A percentile compares a stretch with the other conserved stretches of the same genome.
Conservation (phyloP, 2,888 invertebrate genomes). For the Galerucella nymphaeae region DNA sequence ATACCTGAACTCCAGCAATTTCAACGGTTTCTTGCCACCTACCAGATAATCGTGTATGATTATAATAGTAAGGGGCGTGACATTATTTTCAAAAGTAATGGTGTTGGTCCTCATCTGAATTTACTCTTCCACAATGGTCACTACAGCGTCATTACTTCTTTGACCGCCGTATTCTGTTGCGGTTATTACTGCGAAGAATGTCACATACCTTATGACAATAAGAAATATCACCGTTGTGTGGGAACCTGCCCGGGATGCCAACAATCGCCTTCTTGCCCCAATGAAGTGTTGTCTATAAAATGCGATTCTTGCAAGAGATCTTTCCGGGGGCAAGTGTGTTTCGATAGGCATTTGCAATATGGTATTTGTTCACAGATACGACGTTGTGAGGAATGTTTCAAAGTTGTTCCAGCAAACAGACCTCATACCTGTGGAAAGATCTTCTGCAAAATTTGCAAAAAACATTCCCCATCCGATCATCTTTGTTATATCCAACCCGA, state of each 20-base stretch:
- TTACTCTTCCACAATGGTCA: slow-evolving; percentile 34
- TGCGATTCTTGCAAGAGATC: too few species aligned
- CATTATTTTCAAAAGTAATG: slow-evolving; percentile 2
- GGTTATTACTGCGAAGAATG: slow-evolving; percentile 39
- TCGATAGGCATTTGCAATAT: slow-evolving; percentile 7
- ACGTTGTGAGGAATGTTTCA: too few species aligned
- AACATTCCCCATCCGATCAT: slow-evolving; percentile 1
- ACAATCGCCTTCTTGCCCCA: slow-evolving; percentile 8
- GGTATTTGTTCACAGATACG: background rate
- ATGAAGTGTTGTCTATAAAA: background rate
- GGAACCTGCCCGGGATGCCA: slow-evolving; percentile 19
- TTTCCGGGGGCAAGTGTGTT: background rate
- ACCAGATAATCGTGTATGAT: too few species aligned
- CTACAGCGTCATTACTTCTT: slow-evolving; percentile 36
- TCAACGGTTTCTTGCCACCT: too few species aligned
- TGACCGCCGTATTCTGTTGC: slow-evolving; percentile 39
- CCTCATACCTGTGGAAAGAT: too few species aligned
- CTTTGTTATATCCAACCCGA: slow-evolving; percentile 35
- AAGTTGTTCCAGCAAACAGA: too few species aligned
- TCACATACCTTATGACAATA: slow-evolving; percentile 34
- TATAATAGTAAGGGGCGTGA: background rate
- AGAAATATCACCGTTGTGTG: slow-evolving; percentile 27
- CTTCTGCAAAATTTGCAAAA: too few species aligned
- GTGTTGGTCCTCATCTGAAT: slow-evolving; percentile 15
- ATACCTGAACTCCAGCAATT: too few species aligned